Conservation (phyloP, 2,888 invertebrate species). For the Steromphala cineraria region DNA sequence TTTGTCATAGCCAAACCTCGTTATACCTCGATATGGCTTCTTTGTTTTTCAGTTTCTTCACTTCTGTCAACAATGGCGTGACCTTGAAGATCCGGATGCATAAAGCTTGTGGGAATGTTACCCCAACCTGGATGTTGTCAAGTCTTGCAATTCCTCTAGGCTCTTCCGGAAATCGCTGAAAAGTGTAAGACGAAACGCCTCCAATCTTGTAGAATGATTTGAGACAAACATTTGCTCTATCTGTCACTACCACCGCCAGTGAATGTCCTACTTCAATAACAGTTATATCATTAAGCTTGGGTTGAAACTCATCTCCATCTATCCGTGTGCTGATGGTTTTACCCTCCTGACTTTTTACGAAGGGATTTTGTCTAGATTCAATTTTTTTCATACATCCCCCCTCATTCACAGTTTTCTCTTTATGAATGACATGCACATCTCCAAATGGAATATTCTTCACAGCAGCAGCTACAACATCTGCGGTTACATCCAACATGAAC, state of each 20-base stretch:
- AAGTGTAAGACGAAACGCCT: not conserved
- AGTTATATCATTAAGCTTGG: not conserved
- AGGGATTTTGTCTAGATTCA: too few species aligned
- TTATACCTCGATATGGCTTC: not conserved
- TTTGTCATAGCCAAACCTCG: not conserved
- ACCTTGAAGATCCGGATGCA: not conserved
- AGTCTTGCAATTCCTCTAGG: not conserved
- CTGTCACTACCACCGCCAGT: not conserved
- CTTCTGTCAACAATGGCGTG: not conserved
- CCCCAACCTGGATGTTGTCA: not conserved
- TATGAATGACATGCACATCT: not conserved
- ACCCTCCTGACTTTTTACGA: not conserved
- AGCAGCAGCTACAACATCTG: not conserved
- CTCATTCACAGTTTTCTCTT: not conserved
- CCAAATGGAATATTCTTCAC: not conserved
- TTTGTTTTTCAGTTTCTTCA: not conserved
- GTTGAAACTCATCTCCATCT: not conserved
- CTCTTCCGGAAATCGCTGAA: not conserved
- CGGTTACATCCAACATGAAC: not conserved
- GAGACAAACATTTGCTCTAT: not conserved
- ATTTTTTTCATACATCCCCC: not conserved
- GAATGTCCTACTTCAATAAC: not conserved
- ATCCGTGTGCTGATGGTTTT: not conserved
- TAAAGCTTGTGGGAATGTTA: not conserved
- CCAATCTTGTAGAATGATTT: not conserved